phyloP scores from a whole-genome alignment of 2,888 invertebrate species.

The Invenusta paracnida region DNA sequence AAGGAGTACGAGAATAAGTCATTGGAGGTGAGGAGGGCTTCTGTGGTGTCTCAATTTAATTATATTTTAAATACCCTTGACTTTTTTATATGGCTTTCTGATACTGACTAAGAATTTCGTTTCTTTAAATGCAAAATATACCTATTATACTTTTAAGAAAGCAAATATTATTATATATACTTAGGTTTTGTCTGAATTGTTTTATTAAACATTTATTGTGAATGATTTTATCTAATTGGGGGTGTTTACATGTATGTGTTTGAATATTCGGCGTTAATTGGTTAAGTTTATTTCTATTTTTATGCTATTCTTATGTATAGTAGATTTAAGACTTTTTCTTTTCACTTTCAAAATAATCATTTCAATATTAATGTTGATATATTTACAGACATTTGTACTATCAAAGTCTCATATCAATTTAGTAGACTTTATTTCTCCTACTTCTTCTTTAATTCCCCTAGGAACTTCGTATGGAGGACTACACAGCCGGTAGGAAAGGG shows the following conservation, averaged over 20 bases:
- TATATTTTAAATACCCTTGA: neutral
- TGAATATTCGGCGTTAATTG: no score
- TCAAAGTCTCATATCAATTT: neutral
- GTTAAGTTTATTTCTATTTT: neutral
- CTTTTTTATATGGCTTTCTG: neutral
- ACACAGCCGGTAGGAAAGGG: constrained; percentile 81
- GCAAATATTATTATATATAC: no score
- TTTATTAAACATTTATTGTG: no score
- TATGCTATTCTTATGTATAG: constrained; percentile 48
- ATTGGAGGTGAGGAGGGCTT: constrained; percentile 65
- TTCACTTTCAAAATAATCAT: neutral
- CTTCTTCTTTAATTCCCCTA: neutral
- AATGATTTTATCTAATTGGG: no score
- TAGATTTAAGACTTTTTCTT: neutral
- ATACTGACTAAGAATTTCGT: no score
- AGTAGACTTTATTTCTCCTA: constrained; percentile 18
- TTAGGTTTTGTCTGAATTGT: no score
- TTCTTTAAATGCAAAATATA: no score
- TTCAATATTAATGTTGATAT: no score
- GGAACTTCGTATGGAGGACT: constrained; percentile 87
- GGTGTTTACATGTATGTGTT: no score
- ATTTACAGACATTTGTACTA: no score
- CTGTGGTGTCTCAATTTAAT: neutral
- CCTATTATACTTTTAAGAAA: no score
- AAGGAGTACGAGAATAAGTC: constrained; percentile 93